These are phyloP conservation scores for Pituophis catenifer DNA, from an alignment of 2,113 vertebrate genomes.

Conservation along the genomic window DNA sequence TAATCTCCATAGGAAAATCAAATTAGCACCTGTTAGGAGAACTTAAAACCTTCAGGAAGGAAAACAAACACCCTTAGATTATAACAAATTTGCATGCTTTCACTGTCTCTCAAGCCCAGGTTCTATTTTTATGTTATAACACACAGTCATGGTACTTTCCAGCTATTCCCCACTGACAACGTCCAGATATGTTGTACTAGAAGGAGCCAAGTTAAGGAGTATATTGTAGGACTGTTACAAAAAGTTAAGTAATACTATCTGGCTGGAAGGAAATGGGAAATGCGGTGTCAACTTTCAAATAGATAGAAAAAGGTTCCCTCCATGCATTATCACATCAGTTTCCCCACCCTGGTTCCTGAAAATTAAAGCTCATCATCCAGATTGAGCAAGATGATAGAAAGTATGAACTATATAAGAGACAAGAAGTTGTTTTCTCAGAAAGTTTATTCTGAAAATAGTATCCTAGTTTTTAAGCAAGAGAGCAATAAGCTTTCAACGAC, in stretches of 20 bases:
- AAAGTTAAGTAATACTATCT: background rate
- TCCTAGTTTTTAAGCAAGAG: background rate
- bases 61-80: constrained; percentile 65
- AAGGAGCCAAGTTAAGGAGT: background rate
- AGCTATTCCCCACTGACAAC: background rate
- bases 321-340: background rate
- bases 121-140: constrained; percentile 39
- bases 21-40: constrained; percentile 75
- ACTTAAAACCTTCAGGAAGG: constrained; percentile 69
- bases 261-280: background rate
- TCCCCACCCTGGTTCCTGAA: background rate
- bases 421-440: background rate
- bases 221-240: background rate
- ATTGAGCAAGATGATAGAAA: background rate
- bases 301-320: background rate
- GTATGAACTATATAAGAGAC: background rate
- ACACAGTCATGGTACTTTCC: background rate
- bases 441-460: background rate
- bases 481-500: background rate
- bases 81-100: constrained; percentile 26
- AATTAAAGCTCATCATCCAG: background rate
- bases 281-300: background rate
- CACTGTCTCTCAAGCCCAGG: constrained; percentile 15
- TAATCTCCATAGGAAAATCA: constrained; percentile 69
- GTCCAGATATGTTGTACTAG: background rate